Evolutionary conservation across 2,113 vertebrate genomes (phyloP).

Genomic region (Strix uralensis): DNA sequence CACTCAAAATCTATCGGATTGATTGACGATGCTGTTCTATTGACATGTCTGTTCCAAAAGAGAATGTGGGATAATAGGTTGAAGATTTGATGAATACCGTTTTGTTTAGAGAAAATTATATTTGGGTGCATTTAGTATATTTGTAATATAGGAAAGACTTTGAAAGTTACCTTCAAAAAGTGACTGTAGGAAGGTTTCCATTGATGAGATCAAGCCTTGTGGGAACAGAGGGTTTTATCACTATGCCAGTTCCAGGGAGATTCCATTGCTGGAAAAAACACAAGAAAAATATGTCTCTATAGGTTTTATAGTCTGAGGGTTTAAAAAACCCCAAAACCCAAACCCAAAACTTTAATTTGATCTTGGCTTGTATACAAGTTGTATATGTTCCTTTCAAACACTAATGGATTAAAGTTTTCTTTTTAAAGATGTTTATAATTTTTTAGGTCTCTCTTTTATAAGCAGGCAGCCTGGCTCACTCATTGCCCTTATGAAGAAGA

Average conservation of each 20-base stretch:
- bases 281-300: background rate
- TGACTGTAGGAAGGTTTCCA: background rate
- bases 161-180: conserved; percentile 44
- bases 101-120: conserved; percentile 16
- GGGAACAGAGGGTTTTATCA: background rate
- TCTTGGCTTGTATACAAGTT: background rate
- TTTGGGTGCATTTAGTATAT: conserved; percentile 8
- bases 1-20: conserved; percentile 36
- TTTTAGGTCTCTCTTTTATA: background rate
- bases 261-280: background rate
- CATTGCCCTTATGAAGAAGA: background rate
- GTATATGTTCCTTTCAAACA: background rate
- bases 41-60: conserved; percentile 16
- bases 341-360: background rate
- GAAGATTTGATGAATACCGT: conserved; percentile 17
- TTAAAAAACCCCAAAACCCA: background rate
- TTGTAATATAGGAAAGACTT: background rate
- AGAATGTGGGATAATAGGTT: conserved; percentile 10
- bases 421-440: background rate
- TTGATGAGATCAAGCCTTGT: background rate
- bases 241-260: background rate
- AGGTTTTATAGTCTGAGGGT: background rate
- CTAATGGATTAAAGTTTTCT: background rate
- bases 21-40: conserved; percentile 36
- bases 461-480: background rate